phyloP scores from a whole-genome alignment of 2,888 invertebrate genomes.

The Pachymerium ferrugineum region DNA sequence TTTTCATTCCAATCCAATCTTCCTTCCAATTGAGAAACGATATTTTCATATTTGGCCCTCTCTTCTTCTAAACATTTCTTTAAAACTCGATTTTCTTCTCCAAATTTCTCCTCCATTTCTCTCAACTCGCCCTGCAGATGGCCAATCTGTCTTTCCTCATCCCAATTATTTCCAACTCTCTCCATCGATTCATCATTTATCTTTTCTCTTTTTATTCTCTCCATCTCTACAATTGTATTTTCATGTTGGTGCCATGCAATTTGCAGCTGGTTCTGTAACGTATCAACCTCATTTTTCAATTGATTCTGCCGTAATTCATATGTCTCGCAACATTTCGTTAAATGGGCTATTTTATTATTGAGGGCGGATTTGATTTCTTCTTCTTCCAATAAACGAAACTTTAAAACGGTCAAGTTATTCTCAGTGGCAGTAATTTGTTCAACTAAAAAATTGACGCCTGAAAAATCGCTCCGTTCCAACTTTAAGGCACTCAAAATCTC shows the following conservation, averaged over 20 bases:
- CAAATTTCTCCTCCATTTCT: not conserved
- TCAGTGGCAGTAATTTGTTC: not conserved
- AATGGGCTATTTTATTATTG: not conserved
- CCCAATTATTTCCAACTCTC: not conserved
- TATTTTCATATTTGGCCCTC: not conserved
- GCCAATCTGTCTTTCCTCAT: not conserved
- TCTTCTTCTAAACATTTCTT: not conserved
- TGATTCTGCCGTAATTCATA: not conserved
- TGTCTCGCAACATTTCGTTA: not conserved
- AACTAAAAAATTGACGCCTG: not conserved
- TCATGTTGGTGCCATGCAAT: not conserved
- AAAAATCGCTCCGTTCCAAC: too few relatives aligned
- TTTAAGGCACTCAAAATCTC: not conserved
- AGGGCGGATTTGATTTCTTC: not conserved
- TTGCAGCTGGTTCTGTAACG: not conserved
- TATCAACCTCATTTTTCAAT: not conserved
- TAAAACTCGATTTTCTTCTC: not conserved
- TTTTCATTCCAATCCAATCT: not conserved
- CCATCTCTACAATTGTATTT: not conserved
- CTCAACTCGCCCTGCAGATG: not conserved
- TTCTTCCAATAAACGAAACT: constrained; percentile 1
- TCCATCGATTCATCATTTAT: not conserved
- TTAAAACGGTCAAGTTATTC: not conserved
- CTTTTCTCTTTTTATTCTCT: not conserved
- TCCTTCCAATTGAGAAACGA: not conserved